phyloP scores from a whole-genome alignment of 2,888 invertebrate genomes.

The Callosobruchus maculatus region DNA sequence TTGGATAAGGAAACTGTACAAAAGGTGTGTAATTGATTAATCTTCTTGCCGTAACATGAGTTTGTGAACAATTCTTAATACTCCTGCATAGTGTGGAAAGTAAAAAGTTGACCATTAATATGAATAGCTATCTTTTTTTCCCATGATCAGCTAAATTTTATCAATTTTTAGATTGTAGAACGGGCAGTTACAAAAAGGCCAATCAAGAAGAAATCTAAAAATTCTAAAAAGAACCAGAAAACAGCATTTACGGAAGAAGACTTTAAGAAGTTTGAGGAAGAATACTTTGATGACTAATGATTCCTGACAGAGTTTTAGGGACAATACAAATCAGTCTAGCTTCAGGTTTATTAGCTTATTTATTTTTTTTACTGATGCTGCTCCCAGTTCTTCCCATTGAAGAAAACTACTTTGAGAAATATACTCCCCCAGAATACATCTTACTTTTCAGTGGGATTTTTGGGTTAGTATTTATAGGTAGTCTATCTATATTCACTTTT shows the following conservation, averaged over 20 bases:
- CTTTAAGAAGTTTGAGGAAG: conserved; percentile 63
- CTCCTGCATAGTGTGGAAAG: too few species aligned
- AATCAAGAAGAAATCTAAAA: conserved; percentile 43
- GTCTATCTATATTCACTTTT: conserved; percentile 36
- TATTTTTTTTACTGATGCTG: conserved; percentile 38
- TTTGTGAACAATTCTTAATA: too few species aligned
- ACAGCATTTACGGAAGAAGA: conserved; percentile 70
- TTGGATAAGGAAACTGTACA: conserved; percentile 36
- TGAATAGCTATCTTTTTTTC: too few species aligned
- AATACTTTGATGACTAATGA: conserved; percentile 56
- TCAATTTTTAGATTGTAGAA: conserved; percentile 55
- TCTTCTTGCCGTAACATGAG: too few species aligned
- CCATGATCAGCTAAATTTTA: background rate
- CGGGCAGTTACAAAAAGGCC: conserved; percentile 55
- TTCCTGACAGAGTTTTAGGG: conserved; percentile 33
- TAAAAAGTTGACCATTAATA: too few species aligned
- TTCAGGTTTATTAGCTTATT: conserved; percentile 27
- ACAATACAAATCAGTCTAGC: conserved; percentile 30
- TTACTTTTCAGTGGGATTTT: conserved; percentile 35
- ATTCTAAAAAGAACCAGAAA: conserved; percentile 51
- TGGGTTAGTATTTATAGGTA: conserved; percentile 40
- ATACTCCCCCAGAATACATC: conserved; percentile 31
- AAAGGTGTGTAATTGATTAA: conserved; percentile 18
- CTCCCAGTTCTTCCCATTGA: conserved; percentile 40
- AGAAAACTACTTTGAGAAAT: conserved; percentile 30